Base-by-base conservation (phyloP, 2,888 invertebrate genomes). In the Dorcus hopei region DNA sequence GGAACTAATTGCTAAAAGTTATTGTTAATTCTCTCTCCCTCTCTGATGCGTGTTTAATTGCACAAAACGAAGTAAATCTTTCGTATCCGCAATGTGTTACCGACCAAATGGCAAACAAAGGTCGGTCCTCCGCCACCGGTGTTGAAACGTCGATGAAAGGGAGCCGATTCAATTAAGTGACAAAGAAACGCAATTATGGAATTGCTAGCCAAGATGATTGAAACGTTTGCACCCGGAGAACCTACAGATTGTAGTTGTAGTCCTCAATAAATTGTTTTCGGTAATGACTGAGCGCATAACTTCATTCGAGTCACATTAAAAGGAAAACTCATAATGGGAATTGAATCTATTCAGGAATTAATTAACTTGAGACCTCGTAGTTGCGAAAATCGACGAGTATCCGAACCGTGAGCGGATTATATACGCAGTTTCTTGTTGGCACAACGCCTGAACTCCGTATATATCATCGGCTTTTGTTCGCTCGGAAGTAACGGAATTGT, bases 291-390 rank as follows among this genome's bases (percentile, higher is more conserved):
- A 9, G 14, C 11, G 6, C 14, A 19, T 49, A 61, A 62, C 62
- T 65, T 61, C 62, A 64, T 62, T 61, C 61, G 57, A 61, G 58
- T 59, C 58, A 58, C 57, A 58, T 55, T 58, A 65, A 65, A 49
- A 48, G 58, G 59, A 61, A 58, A 59, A 57, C 58, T 62, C 62
- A 64, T 64, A 65, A 65, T 62, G 58, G 65, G 52, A 61, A 64
- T 58, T 59, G 62, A 64, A 57, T 57, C 59, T 56, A 64, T 65
- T 65, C 64, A 64, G 59, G 61, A 64, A 62, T 65, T 65, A 65
- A 65, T 65, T 65, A 65, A 62, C 65, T 59, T 40, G 57, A 62
- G 62, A 57, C 54, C 61, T 33, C 54, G 57, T 14, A 50, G 42
- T 33, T 40, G 26, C 43, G 47, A 11, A 57, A 57, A 57, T 57